phyloP scores from a whole-genome alignment of 2,113 vertebrate genomes.

The Crocuta crocuta region DNA sequence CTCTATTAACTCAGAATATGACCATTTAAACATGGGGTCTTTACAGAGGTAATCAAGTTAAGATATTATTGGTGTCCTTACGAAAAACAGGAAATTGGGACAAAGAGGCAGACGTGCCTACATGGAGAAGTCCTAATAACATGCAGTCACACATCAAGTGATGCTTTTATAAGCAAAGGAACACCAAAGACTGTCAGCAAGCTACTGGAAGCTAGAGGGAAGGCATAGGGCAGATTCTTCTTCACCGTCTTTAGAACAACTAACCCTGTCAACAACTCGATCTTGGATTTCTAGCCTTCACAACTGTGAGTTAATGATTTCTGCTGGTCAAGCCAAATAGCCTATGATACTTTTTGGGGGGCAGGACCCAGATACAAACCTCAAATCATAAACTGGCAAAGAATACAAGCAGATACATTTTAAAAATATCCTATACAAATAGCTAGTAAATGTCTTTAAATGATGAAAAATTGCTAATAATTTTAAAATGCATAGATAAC shows the following conservation, averaged over 20 bases:
- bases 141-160: neutral
- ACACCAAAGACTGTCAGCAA: neutral
- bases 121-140: fast-evolving
- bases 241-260: neutral
- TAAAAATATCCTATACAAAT: neutral
- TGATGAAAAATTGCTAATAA: conserved; percentile 15
- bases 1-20: neutral
- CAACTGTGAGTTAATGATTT: neutral
- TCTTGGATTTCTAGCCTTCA: neutral
- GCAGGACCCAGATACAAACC: neutral
- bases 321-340: neutral
- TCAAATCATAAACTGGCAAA: neutral
- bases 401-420: neutral
- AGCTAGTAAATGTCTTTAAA: neutral
- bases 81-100: neutral
- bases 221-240: neutral
- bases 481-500: conserved; percentile 20
- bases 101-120: neutral
- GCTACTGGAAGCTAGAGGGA: neutral
- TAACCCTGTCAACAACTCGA: neutral
- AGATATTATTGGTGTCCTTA: neutral
- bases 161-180: neutral
- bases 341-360: neutral
- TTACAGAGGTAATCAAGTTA: neutral
- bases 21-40: neutral